Evolutionary conservation across 2,888 invertebrate species (phyloP), one percentile per base, ranked within the genome.

Genomic region (Trissoscelio sp.): DNA sequence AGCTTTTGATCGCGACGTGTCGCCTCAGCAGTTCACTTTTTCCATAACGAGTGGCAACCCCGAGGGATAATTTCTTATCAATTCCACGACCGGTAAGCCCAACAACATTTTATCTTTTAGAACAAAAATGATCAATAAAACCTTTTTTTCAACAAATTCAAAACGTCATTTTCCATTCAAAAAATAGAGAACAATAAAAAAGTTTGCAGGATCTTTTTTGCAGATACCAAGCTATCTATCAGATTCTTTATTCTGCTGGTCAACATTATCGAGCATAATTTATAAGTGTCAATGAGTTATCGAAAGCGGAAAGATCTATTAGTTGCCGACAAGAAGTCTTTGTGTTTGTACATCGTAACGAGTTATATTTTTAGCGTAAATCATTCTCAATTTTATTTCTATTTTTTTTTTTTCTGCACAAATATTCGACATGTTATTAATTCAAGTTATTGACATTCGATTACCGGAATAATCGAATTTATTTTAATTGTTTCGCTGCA

Each of bases 31-130:
- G 85, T 93, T 96, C 87, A 93, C 95, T 60, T 99, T 96, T 92
- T 94, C 94, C 88, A 98, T 99, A 91, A 95, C 95, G 53, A 95
- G 96, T 72, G 98, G 98, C 86, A 97, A 98, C 93, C 96, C 97
- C 0, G 97, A 97, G 91, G 96, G 96, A 51, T 96, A 97, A 89
- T 99, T 99, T 92, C 93, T 95, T 84, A 97, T 99, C 87, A 96
- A 98, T 91, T 93, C 94, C 31, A 93, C 93, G 28, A 95, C 96
- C 86, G 98, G 98, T 97, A 92, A 92, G 85, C 14, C 5, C 18
- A 20, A 37, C 18, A 12, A 18, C 18, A 39, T 58, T 48, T 46
- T 37, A 55, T 37, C 46, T 44, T 14, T 42, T 18, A 1, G 11
- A 18, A 20, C 5, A 44, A 44, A 44, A 12, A 44, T 44, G n/a